A percentile compares a stretch with the other conserved stretches of the same genome.
phyloP scores from a whole-genome alignment of 2,797 vertebrate species.

The Sardinella longiceps region DNA sequence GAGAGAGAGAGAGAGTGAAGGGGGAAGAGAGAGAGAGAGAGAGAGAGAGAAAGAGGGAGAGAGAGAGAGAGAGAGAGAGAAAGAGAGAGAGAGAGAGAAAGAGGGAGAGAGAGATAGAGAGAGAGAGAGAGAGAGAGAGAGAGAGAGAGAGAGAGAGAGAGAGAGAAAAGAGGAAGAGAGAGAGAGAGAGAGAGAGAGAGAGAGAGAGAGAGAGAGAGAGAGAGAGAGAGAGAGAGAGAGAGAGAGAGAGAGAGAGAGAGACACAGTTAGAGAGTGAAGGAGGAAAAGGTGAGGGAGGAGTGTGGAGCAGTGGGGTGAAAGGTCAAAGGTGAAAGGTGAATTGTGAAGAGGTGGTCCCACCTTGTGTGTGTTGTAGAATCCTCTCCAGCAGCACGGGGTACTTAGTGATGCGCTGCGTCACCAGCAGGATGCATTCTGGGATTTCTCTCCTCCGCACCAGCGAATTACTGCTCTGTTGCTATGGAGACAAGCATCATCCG shows the following conservation, averaged over 20 bases:
- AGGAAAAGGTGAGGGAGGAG: not conserved
- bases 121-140: no score
- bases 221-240: not conserved
- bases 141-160: no score
- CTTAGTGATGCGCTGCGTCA: slow-evolving; percentile 97
- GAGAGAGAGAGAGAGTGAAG: no score
- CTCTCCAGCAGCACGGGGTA: slow-evolving; percentile 96
- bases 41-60: no score
- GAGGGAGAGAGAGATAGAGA: not conserved
- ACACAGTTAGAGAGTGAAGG: no score
- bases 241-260: not conserved
- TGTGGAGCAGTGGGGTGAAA: not conserved
- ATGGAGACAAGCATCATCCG: slow-evolving; percentile 19
- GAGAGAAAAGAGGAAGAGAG: no score
- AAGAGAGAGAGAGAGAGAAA: not conserved
- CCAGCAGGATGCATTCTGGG: slow-evolving; percentile 94
- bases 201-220: not conserved
- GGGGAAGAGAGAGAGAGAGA: no score
- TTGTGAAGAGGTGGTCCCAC: slow-evolving; percentile 63
- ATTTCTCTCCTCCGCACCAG: slow-evolving; percentile 89
- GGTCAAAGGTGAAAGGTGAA: not conserved
- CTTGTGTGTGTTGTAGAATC: slow-evolving; percentile 88
- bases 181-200: not conserved
- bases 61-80: not conserved
- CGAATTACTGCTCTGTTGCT: slow-evolving; percentile 94